Percentiles rank a stretch among this genome's conserved stretches.
Conservation (phyloP, 2,113 vertebrate species). For the Hystrix brachyura region DNA sequence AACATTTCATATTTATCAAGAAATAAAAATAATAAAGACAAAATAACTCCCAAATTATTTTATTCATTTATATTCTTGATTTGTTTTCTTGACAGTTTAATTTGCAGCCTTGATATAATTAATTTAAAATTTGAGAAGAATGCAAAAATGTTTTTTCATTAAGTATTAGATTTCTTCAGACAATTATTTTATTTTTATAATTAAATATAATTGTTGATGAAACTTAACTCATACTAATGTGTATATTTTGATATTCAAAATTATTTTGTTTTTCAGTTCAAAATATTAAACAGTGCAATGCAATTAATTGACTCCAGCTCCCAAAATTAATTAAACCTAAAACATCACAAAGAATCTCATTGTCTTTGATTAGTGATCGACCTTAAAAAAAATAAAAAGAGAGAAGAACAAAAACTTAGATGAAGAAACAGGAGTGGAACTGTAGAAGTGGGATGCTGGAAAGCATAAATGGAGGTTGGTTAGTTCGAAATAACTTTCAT, state of each 20-base stretch:
- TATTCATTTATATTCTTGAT: slow-evolving; percentile 10
- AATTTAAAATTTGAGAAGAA: slow-evolving; percentile 56
- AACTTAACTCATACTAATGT: slow-evolving; percentile 28
- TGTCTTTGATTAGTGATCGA: slow-evolving; percentile 53
- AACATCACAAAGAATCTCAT: slow-evolving; percentile 4
- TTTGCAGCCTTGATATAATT: not conserved
- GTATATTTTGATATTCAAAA: slow-evolving; percentile 64
- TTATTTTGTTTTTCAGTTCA: slow-evolving; percentile 54
- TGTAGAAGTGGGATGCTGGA: not conserved
- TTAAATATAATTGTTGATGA: slow-evolving; percentile 10
- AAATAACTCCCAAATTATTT: not conserved
- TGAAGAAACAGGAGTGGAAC: not conserved
- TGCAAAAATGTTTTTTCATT: not conserved
- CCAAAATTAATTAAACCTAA: slow-evolving; percentile 68
- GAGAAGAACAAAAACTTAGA: not conserved
- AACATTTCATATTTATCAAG: not conserved
- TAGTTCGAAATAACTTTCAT: not conserved
- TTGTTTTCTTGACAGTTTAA: slow-evolving; percentile 8
- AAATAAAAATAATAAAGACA: not conserved
- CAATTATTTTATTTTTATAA: slow-evolving; percentile 42
- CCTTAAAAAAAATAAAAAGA: not conserved
- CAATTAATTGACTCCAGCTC: slow-evolving; percentile 51
- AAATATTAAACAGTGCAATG: slow-evolving; percentile 29
- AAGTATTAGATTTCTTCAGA: not conserved
- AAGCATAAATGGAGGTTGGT: not conserved